Conservation (phyloP, 1,140 invertebrate species). For the Adelges cooleyi region DNA sequence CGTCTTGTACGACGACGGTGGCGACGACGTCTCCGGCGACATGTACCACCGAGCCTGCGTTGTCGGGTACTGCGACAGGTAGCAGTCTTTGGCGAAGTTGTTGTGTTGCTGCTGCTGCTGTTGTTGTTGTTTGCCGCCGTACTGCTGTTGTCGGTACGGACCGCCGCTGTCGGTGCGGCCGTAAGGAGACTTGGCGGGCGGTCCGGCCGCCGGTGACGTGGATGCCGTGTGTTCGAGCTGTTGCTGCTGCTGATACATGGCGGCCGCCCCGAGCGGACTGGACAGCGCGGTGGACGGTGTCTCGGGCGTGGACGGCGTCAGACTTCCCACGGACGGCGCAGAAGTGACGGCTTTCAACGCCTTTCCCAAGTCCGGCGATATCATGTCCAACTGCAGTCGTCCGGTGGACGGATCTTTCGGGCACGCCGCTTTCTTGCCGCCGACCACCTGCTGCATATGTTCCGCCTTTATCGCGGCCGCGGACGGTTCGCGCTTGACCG, state of each 20-base stretch:
- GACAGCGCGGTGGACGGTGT: constrained; percentile 46
- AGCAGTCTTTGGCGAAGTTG: constrained; percentile 28
- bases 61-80: not conserved
- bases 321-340: constrained; percentile 46
- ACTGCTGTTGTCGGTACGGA: not conserved
- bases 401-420: constrained; percentile 27
- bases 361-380: constrained; percentile 29
- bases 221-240: constrained; percentile 32
- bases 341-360: constrained; percentile 1
- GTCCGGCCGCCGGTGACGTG: constrained; percentile 38
- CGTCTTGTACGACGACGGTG: constrained; percentile 5
- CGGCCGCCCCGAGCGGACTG: constrained; percentile 38
- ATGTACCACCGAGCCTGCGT: constrained; percentile 5
- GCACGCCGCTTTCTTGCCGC: constrained; percentile 26
- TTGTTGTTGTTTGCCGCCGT: constrained; percentile 28
- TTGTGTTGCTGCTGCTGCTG: constrained; percentile 34
- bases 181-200: constrained; percentile 29
- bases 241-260: constrained; percentile 36
- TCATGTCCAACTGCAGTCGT: constrained; percentile 13
- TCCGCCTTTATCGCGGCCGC: constrained; percentile 34
- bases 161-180: not conserved
- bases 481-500: constrained; percentile 34
- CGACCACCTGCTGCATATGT: constrained; percentile 27
- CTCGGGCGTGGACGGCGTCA: constrained; percentile 53
- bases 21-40: not conserved